Conservation (phyloP, 2,888 invertebrate genomes). For the Polydrusus tereticollis region DNA sequence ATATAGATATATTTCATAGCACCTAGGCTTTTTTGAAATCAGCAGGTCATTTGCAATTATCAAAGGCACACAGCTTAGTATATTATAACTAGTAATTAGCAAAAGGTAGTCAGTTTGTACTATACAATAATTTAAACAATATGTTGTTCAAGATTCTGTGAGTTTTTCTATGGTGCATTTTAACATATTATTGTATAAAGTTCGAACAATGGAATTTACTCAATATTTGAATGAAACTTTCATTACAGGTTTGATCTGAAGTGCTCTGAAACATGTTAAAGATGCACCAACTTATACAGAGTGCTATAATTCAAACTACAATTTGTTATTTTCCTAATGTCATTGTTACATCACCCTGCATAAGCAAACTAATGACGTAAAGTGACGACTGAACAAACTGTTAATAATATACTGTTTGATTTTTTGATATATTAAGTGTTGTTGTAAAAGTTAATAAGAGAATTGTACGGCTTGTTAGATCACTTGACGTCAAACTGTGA, state of each 20-base stretch:
- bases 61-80: slow-evolving; percentile 83
- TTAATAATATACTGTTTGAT: background rate
- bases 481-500: background rate
- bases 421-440: background rate
- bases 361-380: slow-evolving; percentile 9
- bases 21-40: slow-evolving; percentile 67
- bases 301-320: background rate
- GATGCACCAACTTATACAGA: slow-evolving; percentile 16
- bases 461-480: background rate
- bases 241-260: background rate
- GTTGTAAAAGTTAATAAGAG: background rate
- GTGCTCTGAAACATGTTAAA: background rate
- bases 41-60: slow-evolving; percentile 78
- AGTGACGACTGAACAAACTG: background rate
- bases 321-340: slow-evolving; percentile 21
- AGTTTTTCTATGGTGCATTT: slow-evolving; percentile 20
- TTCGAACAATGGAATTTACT: no score
- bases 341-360: slow-evolving; percentile 14
- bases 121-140: slow-evolving; percentile 63
- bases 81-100: slow-evolving; percentile 69
- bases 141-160: slow-evolving; percentile 23
- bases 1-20: slow-evolving; percentile 66
- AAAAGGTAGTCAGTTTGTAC: slow-evolving; percentile 68
- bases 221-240: no score
- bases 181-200: no score